Conservation (phyloP, 2,113 vertebrate species). For the Prolemur simus region DNA sequence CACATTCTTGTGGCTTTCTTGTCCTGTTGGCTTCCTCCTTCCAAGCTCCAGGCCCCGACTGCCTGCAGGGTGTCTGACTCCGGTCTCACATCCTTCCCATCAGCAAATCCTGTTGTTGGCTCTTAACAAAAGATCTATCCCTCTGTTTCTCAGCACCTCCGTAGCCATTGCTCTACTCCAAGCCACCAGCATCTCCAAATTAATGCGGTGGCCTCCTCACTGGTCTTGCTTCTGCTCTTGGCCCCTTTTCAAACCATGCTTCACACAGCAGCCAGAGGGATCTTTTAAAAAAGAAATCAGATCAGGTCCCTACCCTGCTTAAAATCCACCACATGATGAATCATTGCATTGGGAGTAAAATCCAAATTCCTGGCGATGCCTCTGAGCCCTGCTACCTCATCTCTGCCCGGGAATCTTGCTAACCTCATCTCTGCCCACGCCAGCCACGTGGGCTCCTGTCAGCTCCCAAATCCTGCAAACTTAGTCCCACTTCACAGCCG, state of each 20-base stretch:
- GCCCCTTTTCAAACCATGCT: not conserved
- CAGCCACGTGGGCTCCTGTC: not conserved
- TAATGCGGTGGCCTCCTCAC: fast-evolving
- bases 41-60: too few relatives aligned
- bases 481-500: not conserved
- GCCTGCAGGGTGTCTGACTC: too few relatives aligned
- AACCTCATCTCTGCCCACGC: too few relatives aligned
- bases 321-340: not conserved
- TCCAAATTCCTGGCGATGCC: not conserved
- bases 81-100: not conserved
- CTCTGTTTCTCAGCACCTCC: too few relatives aligned
- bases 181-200: not conserved
- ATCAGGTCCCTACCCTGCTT: not conserved
- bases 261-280: not conserved
- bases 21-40: too few relatives aligned
- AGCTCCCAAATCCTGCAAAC: fast-evolving
- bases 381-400: fast-evolving
- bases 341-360: not conserved
- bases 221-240: not conserved
- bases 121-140: not conserved
- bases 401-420: fast-evolving
- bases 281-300: not conserved
- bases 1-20: too few relatives aligned
- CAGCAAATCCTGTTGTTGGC: not conserved
- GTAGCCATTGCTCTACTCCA: fast-evolving